These are phyloP conservation scores for Ibidorhyncha struthersii DNA, from an alignment of 2,113 vertebrate genomes.

Conservation along the genomic window DNA sequence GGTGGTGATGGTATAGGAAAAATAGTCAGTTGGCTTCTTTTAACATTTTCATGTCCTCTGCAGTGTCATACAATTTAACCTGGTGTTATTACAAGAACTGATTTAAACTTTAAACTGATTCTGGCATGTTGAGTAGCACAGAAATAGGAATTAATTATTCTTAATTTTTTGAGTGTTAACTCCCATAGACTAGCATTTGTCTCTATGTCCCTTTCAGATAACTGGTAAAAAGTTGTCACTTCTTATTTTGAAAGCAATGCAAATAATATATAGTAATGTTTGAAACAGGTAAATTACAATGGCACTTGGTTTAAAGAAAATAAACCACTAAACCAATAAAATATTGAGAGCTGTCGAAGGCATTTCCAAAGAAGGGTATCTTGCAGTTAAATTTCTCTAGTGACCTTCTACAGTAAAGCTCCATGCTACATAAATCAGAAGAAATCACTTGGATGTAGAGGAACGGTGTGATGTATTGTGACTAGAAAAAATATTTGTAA, in stretches of 20 bases:
- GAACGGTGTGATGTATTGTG: neutral
- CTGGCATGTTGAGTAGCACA: neutral
- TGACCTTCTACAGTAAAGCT: neutral
- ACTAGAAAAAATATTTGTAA: neutral
- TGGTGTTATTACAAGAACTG: neutral
- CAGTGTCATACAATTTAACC: neutral
- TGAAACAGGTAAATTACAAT: neutral
- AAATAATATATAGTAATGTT: neutral
- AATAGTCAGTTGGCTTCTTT: neutral
- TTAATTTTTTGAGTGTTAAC: neutral
- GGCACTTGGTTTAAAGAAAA: neutral
- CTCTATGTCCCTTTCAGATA: neutral
- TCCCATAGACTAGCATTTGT: neutral
- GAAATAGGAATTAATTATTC: neutral
- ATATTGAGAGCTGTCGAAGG: neutral
- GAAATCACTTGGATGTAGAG: neutral
- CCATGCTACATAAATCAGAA: neutral
- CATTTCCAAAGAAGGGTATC: neutral
- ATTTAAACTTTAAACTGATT: neutral
- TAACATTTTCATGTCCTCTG: neutral
- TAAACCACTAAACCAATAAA: neutral
- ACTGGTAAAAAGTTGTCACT: neutral
- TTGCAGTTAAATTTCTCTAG: neutral
- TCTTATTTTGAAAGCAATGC: neutral
- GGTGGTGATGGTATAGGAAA: neutral